Percentiles rank a stretch among this genome's conserved stretches.
Evolutionary conservation across 2,113 vertebrate genomes (phyloP).

Genomic region (Alouatta palliata): DNA sequence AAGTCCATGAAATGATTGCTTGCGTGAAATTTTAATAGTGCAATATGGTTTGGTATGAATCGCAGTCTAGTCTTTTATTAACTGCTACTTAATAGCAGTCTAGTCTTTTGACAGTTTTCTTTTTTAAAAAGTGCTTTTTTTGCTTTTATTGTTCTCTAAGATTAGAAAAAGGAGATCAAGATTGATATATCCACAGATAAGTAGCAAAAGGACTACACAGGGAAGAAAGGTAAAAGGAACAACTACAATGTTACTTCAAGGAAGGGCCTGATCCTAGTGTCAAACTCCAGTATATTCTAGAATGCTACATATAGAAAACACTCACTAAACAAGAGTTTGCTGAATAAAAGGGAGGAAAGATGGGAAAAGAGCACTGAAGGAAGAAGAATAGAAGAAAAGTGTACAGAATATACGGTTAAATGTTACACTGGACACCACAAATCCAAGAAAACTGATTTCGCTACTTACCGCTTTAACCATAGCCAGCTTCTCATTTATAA

Average conservation of each 20-base stretch:
- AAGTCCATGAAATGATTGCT: background rate
- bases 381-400: background rate
- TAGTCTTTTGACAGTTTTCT: background rate
- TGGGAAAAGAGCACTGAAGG: background rate
- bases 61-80: background rate
- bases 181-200: background rate
- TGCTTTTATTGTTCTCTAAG: constrained; percentile 30
- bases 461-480: constrained; percentile 88
- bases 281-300: background rate
- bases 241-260: background rate
- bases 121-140: background rate
- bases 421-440: background rate
- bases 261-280: background rate
- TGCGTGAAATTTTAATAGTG: background rate
- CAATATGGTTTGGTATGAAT: background rate
- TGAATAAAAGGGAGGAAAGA: background rate
- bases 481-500: constrained; percentile 86
- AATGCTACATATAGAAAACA: background rate
- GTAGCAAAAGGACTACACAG: background rate
- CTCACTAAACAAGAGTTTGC: background rate
- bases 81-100: background rate
- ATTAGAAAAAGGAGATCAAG: constrained; percentile 10
- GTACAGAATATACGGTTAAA: background rate
- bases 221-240: background rate
- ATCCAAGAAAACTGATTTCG: background rate